These are phyloP conservation scores for Cheilosia urbana DNA, from an alignment of 2,888 invertebrate genomes.

Conservation along the genomic window DNA sequence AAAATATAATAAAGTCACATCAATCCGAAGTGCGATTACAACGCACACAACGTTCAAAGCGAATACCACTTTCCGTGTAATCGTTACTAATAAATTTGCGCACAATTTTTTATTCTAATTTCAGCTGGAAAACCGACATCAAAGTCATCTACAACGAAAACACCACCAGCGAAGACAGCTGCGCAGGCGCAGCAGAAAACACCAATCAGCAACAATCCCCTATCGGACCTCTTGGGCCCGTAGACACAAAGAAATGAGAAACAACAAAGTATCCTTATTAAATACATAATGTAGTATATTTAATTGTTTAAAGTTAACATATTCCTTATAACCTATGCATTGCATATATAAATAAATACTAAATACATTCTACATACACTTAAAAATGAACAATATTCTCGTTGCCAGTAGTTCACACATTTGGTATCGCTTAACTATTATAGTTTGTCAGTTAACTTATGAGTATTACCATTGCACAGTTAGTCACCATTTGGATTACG, in stretches of 20 bases:
- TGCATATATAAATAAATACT: constrained; percentile 59
- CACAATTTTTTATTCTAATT: constrained; percentile 1
- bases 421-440: constrained; percentile 71
- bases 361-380: constrained; percentile 61
- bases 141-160: constrained; percentile 1
- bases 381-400: constrained; percentile 33
- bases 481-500: constrained; percentile 50
- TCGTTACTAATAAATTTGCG: too few relatives aligned
- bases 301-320: constrained; percentile 38
- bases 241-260: constrained; percentile 7
- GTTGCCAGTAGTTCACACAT: constrained; percentile 63
- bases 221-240: constrained; percentile 56
- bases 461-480: constrained; percentile 67
- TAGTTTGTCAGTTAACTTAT: constrained; percentile 57
- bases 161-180: constrained; percentile 38
- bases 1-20: too few relatives aligned
- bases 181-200: constrained; percentile 33
- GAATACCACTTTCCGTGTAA: too few relatives aligned
- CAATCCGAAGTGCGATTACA: background rate
- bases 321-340: constrained; percentile 51
- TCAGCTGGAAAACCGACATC: constrained; percentile 41
- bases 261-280: constrained; percentile 20
- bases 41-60: too few relatives aligned
- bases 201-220: constrained; percentile 47
- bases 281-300: constrained; percentile 42